Percentiles rank a stretch among this genome's conserved stretches.
phyloP scores from a whole-genome alignment of 2,888 invertebrate species.

The Acanthococcus lagerstroemiae region DNA sequence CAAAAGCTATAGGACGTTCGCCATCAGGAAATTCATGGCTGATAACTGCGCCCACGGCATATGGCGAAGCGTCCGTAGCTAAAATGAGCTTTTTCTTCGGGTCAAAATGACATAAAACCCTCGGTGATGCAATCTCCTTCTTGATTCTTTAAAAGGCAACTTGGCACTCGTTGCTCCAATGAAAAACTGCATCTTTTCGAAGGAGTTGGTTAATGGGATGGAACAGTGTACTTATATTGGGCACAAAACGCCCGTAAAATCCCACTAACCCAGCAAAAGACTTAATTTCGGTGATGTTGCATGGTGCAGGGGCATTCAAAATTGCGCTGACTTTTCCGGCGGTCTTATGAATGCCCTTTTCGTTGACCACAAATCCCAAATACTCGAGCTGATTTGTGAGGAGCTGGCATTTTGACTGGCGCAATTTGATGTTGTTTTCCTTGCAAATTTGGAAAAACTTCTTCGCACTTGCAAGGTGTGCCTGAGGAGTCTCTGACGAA shows the following conservation, averaged over 20 bases:
- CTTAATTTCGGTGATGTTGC: background rate
- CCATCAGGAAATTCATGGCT: conserved; percentile 1
- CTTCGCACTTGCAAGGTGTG: background rate
- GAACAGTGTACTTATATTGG: background rate
- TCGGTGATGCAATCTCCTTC: background rate
- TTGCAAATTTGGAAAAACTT: background rate
- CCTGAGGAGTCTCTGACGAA: background rate
- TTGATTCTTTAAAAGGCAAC: background rate
- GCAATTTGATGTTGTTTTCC: background rate
- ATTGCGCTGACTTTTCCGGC: background rate
- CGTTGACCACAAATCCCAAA: background rate
- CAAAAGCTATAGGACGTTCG: conserved; percentile 25
- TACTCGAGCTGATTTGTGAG: background rate
- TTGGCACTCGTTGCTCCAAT: background rate
- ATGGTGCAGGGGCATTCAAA: background rate
- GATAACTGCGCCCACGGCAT: conserved; percentile 13
- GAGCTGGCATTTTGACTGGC: background rate
- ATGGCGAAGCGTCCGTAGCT: conserved; percentile 13
- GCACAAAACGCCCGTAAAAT: background rate
- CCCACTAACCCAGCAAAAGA: background rate
- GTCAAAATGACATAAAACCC: conserved; percentile 15
- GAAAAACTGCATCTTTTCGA: background rate
- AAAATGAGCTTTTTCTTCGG: background rate
- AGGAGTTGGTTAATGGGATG: background rate
- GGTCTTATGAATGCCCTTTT: background rate